Base-by-base conservation (phyloP, 1,140 invertebrate species). In the Agrypnia vestita region DNA sequence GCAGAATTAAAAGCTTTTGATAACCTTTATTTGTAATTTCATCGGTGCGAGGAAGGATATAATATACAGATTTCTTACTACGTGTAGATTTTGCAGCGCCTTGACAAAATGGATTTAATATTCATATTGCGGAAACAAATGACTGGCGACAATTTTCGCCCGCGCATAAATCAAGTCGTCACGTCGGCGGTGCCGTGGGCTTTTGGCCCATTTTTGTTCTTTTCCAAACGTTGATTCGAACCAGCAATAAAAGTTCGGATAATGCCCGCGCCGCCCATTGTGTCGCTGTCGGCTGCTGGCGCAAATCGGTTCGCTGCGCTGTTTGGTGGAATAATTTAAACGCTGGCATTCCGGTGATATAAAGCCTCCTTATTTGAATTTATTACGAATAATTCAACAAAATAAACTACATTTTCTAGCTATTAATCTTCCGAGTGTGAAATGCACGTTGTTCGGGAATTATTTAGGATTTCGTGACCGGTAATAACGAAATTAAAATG, bases 321-420 rank as follows among this genome's bases (percentile, higher is more conserved):
- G 44, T 69, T 69, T 69, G 64, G 69, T 13, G 46, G 69, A 73
- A 73, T 73, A 73, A 73, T 73, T 73, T 73, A 55, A 73, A 73
- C 25, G 47, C 49, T 73, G 51, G 69, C 69, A 73, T 73, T 35
- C 51, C 51, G 35, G 69, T 73, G 69, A 73, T 73, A 73, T 73
- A 73, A 73, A 55, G 69, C 69, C 69, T 73, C 69, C 69, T 73
- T 73, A 73, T 73, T 73, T 73, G 49, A 73, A 73, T 73, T 73
- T 73, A 73, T 73, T 73, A 73, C 69, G 69, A 73, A 73, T 73
- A 73, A 73, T 73, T 73, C 69, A 73, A 55, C 69, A 55, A 73
- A 73, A 73, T 73, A 73, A 73, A 73, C 69, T 73, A 73, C 69
- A 25, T 53, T 53, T 44, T 55, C 21, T 73, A 55, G 17, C 69